Evolutionary conservation across 2,888 invertebrate genomes (phyloP).

Genomic region (Antheraea yamamai): DNA sequence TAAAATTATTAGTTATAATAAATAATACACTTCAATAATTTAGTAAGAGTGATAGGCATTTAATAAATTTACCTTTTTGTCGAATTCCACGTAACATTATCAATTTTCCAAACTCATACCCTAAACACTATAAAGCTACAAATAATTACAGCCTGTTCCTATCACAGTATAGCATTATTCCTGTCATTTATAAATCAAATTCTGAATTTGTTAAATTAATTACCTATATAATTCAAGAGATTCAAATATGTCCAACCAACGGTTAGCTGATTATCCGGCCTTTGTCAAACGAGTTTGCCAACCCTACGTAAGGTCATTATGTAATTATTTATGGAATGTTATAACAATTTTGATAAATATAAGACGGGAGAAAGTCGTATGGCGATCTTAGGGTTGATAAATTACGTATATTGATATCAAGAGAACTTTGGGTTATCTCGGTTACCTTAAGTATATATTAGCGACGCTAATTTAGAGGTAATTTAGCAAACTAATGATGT

Average conservation of each 20-base stretch:
- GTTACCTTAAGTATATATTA: slow-evolving; percentile 4
- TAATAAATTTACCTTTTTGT: neutral
- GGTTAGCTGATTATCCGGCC: neutral
- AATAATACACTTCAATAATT: neutral
- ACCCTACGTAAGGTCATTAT: slow-evolving; percentile 6
- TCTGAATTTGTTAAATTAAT: neutral
- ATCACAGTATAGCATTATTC: neutral
- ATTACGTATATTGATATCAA: slow-evolving; percentile 10
- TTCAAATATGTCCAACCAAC: neutral
- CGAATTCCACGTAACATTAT: neutral
- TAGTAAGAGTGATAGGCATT: neutral
- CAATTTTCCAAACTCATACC: too few species aligned
- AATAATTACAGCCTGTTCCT: neutral
- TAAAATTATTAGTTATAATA: too few species aligned
- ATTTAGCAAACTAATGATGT: slow-evolving; percentile 6
- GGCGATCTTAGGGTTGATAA: neutral
- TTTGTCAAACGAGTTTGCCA: neutral
- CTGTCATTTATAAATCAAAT: neutral
- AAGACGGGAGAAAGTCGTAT: neutral
- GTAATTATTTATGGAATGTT: slow-evolving; percentile 9
- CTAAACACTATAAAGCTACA: too few species aligned
- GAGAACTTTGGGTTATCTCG: neutral
- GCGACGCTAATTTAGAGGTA: neutral
- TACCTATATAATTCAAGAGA: neutral
- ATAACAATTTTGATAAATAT: slow-evolving; percentile 9